Evolutionary conservation across 2,113 vertebrate genomes (phyloP).

Genomic region (Sylvia atricapilla): DNA sequence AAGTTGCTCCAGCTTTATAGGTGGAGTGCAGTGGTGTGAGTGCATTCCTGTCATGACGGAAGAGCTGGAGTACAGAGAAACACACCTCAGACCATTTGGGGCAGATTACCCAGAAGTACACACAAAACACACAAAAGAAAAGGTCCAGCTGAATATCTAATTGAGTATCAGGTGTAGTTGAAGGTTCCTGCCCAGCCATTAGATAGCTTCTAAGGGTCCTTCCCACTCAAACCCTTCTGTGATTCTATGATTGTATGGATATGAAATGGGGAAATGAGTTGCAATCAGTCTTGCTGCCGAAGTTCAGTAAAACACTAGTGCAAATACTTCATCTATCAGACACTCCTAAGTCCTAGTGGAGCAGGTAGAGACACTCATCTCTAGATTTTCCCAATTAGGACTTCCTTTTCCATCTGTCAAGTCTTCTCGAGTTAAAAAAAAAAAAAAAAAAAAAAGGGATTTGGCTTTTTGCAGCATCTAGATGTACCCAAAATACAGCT

Average conservation of each 20-base stretch:
- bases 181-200: neutral
- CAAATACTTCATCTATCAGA: neutral
- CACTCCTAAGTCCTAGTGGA: accelerated
- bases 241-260: neutral
- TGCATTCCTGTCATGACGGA: accelerated
- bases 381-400: neutral
- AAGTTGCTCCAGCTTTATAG: neutral
- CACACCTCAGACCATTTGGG: neutral
- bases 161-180: neutral
- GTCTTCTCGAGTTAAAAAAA: neutral
- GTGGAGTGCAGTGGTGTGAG: accelerated
- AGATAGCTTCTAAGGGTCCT: neutral
- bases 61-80: neutral
- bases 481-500: neutral
- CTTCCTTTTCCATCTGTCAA: neutral
- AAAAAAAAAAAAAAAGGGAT: neutral
- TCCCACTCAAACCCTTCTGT: neutral
- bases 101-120: neutral
- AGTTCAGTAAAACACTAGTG: neutral
- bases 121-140: too few relatives aligned
- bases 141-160: neutral
- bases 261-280: neutral
- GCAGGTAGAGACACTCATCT: accelerated
- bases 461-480: neutral
- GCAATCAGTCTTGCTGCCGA: neutral